A percentile compares a stretch with the other conserved stretches of the same genome.
Evolutionary conservation across 2,888 invertebrate genomes (phyloP).

Genomic region (Drosophila birchii): DNA sequence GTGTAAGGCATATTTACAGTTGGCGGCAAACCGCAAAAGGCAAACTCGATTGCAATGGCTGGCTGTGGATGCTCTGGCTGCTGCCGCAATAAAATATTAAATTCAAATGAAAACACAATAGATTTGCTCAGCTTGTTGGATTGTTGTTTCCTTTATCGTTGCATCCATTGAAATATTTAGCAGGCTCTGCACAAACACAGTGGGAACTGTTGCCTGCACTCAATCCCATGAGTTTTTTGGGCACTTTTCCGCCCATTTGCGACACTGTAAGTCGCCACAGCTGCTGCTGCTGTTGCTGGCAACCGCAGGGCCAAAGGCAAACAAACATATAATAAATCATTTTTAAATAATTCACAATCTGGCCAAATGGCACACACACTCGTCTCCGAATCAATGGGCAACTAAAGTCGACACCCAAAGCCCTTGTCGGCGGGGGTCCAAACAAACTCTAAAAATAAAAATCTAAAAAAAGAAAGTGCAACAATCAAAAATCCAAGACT

Average conservation of each 20-base stretch:
- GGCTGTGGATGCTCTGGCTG: conserved; percentile 21
- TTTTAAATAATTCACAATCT: conserved; percentile 75
- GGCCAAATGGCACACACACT: conserved; percentile 33
- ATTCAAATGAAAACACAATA: conserved; percentile 74
- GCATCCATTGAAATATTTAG: conserved; percentile 60
- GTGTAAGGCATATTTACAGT: conserved; percentile 47
- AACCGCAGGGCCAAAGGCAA: conserved; percentile 74
- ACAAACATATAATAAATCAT: conserved; percentile 76
- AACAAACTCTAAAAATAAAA: conserved; percentile 7
- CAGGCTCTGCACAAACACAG: conserved; percentile 20
- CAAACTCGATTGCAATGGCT: conserved; percentile 64
- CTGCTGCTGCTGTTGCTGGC: conserved; percentile 42
- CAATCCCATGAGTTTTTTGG: background rate
- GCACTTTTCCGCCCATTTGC: background rate
- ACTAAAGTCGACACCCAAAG: conserved; percentile 29
- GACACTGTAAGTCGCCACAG: conserved; percentile 44
- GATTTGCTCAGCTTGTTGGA: conserved; percentile 50
- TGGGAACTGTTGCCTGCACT: background rate
- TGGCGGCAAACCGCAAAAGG: conserved; percentile 70
- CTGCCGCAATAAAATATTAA: conserved; percentile 65
- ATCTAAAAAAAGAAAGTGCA: conserved; percentile 3
- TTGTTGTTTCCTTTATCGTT: conserved; percentile 30
- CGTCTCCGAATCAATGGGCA: conserved; percentile 27
- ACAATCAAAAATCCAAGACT: conserved; percentile 1
- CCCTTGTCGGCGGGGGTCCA: conserved; percentile 4